These are phyloP conservation scores for Archocentrus centrarchus DNA, from an alignment of 2,113 vertebrate genomes.

Conservation along the genomic window DNA sequence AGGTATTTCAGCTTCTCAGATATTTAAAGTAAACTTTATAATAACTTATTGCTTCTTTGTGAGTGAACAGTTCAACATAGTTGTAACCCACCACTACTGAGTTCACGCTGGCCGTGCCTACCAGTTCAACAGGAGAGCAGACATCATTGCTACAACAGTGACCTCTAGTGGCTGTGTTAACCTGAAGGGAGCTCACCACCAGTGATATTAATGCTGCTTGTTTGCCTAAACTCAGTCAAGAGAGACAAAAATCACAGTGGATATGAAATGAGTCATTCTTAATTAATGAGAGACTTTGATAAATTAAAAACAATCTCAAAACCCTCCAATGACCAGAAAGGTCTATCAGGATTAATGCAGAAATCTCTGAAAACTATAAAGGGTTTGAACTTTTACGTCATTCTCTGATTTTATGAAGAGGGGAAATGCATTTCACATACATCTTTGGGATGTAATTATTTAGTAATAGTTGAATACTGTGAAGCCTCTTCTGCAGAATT, in stretches of 20 bases:
- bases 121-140: no score
- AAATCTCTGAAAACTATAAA: no score
- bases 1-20: constrained; percentile 33
- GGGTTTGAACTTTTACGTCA: not conserved
- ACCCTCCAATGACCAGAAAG: not conserved
- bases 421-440: not conserved
- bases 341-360: not conserved
- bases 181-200: not conserved
- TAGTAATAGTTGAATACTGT: not conserved
- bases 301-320: not conserved
- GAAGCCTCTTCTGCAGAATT: not conserved
- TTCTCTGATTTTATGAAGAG: not conserved
- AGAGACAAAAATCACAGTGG: not conserved
- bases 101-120: no score
- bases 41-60: not conserved
- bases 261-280: not conserved
- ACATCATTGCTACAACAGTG: not conserved
- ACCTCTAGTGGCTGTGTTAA: not conserved
- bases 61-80: not conserved
- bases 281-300: not conserved
- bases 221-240: not conserved
- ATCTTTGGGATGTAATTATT: not conserved
- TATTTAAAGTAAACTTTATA: not conserved
- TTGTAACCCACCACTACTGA: not conserved
- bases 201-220: not conserved